Conservation (phyloP, 2,113 vertebrate species). For the Gambusia holbrooki region DNA sequence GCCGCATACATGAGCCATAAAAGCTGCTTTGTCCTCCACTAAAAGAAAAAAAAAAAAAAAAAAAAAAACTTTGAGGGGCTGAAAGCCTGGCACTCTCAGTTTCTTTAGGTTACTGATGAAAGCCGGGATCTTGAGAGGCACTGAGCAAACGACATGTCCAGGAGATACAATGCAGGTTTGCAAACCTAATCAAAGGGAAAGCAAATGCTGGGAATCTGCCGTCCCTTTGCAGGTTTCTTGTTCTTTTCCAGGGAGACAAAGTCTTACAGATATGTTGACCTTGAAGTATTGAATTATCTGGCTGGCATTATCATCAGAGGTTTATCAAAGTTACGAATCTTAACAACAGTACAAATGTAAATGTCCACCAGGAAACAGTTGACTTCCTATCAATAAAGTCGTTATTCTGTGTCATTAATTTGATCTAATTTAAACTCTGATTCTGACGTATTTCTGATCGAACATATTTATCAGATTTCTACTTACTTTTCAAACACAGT, state of each 20-base stretch:
- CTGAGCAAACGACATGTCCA: background rate
- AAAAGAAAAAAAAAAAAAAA: slow-evolving; percentile 21
- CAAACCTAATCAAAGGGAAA: too few relatives aligned
- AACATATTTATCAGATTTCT: background rate
- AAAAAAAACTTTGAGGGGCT: slow-evolving; percentile 11
- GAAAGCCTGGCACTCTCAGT: slow-evolving; percentile 27
- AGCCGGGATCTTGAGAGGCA: background rate
- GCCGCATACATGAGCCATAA: slow-evolving; percentile 58
- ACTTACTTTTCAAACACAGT: background rate
- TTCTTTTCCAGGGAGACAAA: slow-evolving; percentile 14
- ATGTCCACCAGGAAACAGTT: background rate
- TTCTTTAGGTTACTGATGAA: slow-evolving; percentile 17
- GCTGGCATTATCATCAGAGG: slow-evolving; percentile 14
- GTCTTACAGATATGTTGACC: background rate
- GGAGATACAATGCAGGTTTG: background rate
- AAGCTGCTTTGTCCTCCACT: slow-evolving; percentile 72
- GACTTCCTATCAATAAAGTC: too few relatives aligned
- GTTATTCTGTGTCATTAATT: background rate
- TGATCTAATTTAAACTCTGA: background rate
- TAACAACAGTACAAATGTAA: background rate
- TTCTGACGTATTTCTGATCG: background rate
- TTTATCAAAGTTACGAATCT: slow-evolving; percentile 4
- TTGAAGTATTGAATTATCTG: slow-evolving; percentile 21
- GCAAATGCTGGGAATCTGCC: background rate
- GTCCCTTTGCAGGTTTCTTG: background rate